Conservation (phyloP, 1,140 invertebrate species). For the Manduca sexta region DNA sequence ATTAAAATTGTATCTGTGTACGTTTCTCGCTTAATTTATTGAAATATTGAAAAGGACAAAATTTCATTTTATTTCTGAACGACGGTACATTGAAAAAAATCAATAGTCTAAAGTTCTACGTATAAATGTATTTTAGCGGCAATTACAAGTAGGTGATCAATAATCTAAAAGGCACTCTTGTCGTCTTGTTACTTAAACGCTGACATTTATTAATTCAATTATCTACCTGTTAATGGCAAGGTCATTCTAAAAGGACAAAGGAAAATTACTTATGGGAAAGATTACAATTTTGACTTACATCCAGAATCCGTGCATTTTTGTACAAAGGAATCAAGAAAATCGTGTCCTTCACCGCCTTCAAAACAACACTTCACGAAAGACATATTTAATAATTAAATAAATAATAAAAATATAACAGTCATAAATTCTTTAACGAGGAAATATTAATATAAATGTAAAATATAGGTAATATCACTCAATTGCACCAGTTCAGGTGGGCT, state of each 20-base stretch:
- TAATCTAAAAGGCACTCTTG: slow-evolving; percentile 10
- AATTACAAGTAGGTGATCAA: slow-evolving; percentile 23
- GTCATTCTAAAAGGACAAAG: neutral
- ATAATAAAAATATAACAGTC: neutral
- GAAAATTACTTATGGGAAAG: neutral
- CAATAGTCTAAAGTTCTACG: too few species aligned
- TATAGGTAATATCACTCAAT: slow-evolving; percentile 1
- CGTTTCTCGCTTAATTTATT: too few species aligned
- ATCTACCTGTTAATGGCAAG: slow-evolving; percentile 1
- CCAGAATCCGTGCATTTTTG: slow-evolving; percentile 86
- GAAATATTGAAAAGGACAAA: too few species aligned
- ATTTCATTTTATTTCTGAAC: too few species aligned
- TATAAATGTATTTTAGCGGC: slow-evolving; percentile 21
- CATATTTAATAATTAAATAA: slow-evolving; percentile 64
- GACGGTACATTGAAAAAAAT: too few species aligned
- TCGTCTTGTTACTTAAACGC: neutral
- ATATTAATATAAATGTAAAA: slow-evolving; percentile 9
- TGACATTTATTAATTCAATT: slow-evolving; percentile 9
- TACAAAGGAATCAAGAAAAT: slow-evolving; percentile 81
- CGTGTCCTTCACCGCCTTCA: slow-evolving; percentile 79
- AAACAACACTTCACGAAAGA: slow-evolving; percentile 85
- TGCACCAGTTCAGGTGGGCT: slow-evolving; percentile 5
- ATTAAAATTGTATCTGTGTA: too few species aligned
- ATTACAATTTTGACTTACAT: slow-evolving; percentile 76
- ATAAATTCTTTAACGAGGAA: slow-evolving; percentile 3